Evolutionary conservation across 2,797 vertebrate species (phyloP).

Genomic region (Epinephelus malabaricus): DNA sequence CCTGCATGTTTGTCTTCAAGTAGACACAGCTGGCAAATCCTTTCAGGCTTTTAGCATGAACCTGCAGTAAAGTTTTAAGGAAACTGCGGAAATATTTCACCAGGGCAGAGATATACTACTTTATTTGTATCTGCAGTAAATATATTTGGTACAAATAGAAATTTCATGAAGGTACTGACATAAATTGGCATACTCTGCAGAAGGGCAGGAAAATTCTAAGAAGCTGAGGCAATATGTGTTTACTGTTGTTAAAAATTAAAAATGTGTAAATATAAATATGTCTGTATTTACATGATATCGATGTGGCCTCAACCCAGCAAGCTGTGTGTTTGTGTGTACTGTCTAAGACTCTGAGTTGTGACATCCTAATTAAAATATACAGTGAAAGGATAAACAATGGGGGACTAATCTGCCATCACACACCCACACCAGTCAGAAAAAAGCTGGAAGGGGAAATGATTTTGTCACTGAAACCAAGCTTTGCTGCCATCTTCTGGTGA

Average conservation of each 20-base stretch:
- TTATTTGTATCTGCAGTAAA: constrained; percentile 5
- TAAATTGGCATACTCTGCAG: not conserved
- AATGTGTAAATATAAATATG: not conserved
- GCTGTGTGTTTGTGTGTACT: not conserved
- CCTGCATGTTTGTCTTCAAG: not conserved
- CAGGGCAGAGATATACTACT: not conserved
- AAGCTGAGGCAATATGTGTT: not conserved
- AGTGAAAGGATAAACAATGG: not conserved
- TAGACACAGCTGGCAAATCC: constrained; percentile 4
- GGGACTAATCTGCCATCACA: not conserved
- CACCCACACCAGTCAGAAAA: constrained; percentile 25
- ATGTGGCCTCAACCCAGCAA: not conserved
- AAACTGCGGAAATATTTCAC: not conserved
- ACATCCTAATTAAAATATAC: not conserved
- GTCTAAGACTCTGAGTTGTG: not conserved
- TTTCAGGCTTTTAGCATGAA: not conserved
- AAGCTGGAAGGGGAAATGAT: not conserved
- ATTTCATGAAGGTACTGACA: not conserved
- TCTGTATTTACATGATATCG: not conserved
- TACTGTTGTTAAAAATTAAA: not conserved
- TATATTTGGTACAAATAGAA: not conserved
- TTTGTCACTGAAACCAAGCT: constrained; percentile 29
- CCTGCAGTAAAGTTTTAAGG: not conserved
- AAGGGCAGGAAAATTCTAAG: constrained; percentile 1
- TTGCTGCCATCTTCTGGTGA: constrained; percentile 80